Conservation (phyloP, 2,113 vertebrate genomes). For the Todiramphus saurophagus region DNA sequence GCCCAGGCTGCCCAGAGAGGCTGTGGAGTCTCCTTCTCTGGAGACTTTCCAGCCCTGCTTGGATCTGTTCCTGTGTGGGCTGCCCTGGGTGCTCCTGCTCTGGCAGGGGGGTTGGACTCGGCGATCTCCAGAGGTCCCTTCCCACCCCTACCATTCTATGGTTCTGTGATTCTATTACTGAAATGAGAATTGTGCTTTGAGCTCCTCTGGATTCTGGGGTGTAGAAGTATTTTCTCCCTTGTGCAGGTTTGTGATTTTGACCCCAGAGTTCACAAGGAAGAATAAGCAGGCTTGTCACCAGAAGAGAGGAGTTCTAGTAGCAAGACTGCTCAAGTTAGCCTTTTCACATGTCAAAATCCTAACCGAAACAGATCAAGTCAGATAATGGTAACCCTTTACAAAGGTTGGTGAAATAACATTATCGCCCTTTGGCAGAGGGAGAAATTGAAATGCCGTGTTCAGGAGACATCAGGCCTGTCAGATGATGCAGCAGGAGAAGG, state of each 20-base stretch:
- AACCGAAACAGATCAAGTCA: background rate
- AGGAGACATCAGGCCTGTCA: background rate
- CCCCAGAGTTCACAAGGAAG: background rate
- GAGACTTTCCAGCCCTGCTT: no score
- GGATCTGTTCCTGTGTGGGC: no score
- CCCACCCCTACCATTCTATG: no score
- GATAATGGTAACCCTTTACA: constrained; percentile 33
- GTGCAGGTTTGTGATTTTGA: background rate
- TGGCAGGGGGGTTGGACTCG: no score
- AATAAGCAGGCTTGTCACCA: background rate
- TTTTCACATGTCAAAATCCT: constrained; percentile 56
- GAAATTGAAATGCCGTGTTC: background rate
- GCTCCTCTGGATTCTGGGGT: background rate
- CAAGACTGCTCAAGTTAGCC: constrained; percentile 17
- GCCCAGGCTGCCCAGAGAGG: no score
- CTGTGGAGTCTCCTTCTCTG: no score
- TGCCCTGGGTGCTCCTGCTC: no score
- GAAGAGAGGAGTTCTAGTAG: background rate
- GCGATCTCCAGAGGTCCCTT: no score
- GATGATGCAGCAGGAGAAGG: background rate
- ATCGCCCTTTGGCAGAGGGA: constrained; percentile 22
- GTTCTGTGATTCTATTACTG: background rate
- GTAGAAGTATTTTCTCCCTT: background rate
- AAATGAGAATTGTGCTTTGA: background rate
- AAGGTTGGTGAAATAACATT: constrained; percentile 56